Percentiles rank a stretch among this genome's conserved stretches.
phyloP scores from a whole-genome alignment of 2,888 invertebrate genomes.

The Tetranychus piercei region DNA sequence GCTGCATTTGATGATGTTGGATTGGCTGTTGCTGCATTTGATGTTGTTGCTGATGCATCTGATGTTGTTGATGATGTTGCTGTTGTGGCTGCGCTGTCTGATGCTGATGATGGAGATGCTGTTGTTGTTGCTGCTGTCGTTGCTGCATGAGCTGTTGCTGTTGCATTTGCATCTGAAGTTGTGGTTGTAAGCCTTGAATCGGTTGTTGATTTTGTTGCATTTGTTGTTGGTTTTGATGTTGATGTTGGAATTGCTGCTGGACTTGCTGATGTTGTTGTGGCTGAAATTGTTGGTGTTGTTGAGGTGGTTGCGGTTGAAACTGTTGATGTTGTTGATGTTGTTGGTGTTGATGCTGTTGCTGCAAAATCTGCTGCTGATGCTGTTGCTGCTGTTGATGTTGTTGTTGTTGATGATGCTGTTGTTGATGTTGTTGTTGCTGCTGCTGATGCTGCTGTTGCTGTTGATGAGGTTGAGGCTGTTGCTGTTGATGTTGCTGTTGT shows the following conservation, averaged over 20 bases:
- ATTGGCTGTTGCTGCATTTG: background rate
- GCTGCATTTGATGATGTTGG: background rate
- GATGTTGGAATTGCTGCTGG: background rate
- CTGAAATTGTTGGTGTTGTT: background rate
- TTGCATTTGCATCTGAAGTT: background rate
- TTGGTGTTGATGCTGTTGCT: slow-evolving; percentile 39
- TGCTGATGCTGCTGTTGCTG: slow-evolving; percentile 16
- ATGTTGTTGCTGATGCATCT: background rate
- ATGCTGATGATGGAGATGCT: slow-evolving; percentile 30
- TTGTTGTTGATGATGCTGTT: slow-evolving; percentile 18
- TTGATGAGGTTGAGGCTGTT: background rate
- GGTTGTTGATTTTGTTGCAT: background rate
- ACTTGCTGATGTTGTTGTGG: background rate
- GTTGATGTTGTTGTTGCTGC: background rate
- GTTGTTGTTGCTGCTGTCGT: slow-evolving; percentile 34
- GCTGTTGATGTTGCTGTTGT: background rate
- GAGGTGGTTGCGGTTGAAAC: background rate
- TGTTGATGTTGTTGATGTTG: slow-evolving; percentile 31
- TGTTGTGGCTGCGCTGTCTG: background rate
- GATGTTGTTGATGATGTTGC: background rate
- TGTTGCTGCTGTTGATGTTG: background rate
- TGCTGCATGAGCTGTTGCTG: slow-evolving; percentile 29
- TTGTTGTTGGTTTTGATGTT: slow-evolving; percentile 13
- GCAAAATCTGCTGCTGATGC: background rate
- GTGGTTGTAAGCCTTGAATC: slow-evolving; percentile 20